A percentile compares a stretch with the other conserved stretches of the same genome.
These are phyloP conservation scores for Rhinoptilus africanus DNA, from an alignment of 2,113 vertebrate species.

Conservation along the genomic window DNA sequence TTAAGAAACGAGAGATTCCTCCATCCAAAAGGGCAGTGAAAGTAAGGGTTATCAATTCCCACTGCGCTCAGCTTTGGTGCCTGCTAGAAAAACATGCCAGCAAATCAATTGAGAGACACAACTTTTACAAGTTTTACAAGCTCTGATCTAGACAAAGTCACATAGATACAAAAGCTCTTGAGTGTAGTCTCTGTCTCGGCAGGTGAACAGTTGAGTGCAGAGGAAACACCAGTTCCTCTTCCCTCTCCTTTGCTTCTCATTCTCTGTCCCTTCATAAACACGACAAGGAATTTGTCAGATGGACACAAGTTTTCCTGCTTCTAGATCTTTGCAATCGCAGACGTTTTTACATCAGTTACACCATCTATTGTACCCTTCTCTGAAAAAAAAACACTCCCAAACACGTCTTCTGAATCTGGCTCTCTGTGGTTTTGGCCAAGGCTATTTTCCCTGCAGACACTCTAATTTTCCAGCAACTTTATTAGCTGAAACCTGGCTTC, in stretches of 20 bases:
- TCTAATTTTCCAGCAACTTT: neutral
- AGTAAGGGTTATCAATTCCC: neutral
- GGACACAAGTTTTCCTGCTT: neutral
- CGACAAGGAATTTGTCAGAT: neutral
- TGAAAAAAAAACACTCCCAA: neutral
- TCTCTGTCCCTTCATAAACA: neutral
- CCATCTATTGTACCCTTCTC: neutral
- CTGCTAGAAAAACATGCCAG: neutral
- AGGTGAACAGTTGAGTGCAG: neutral
- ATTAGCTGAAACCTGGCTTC: neutral
- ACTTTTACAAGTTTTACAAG: neutral
- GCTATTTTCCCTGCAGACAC: neutral
- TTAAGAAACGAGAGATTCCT: neutral
- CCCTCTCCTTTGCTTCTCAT: neutral
- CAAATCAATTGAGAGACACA: neutral
- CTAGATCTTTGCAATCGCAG: neutral
- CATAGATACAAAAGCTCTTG: rapidly evolving
- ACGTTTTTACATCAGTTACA: neutral
- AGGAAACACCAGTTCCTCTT: neutral
- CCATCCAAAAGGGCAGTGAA: neutral
- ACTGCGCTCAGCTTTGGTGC: neutral
- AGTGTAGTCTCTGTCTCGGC: neutral
- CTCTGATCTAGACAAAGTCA: neutral
- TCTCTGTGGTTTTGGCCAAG: neutral
- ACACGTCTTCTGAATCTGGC: neutral